Percentiles rank a stretch among this genome's conserved stretches.
Conservation (phyloP, 2,113 vertebrate species). For the Piaya cayana region DNA sequence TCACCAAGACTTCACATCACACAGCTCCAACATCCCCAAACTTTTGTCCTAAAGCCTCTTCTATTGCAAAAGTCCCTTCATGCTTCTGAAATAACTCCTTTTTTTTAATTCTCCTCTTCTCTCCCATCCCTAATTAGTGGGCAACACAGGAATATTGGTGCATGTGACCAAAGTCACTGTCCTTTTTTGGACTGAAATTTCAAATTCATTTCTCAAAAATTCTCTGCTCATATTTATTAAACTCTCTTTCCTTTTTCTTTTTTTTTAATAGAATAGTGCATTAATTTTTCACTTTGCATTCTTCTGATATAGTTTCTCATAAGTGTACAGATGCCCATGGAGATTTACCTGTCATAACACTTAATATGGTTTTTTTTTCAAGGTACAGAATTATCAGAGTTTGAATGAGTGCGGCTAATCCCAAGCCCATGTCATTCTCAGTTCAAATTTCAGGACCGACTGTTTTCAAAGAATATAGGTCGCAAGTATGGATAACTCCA, state of each 20-base stretch:
- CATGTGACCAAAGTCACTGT: neutral
- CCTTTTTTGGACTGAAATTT: neutral
- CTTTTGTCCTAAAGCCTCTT: neutral
- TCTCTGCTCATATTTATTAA: neutral
- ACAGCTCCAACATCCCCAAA: neutral
- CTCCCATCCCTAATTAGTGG: accelerated
- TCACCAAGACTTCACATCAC: neutral
- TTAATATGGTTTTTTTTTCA: neutral
- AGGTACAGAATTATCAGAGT: neutral
- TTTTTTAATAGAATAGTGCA: neutral
- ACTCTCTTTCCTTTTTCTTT: neutral
- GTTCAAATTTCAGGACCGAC: neutral
- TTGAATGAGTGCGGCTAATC: neutral
- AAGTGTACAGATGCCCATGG: neutral
- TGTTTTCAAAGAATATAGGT: neutral
- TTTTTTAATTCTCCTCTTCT: neutral
- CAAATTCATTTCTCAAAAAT: neutral
- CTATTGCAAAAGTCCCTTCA: neutral
- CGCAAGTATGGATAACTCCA: neutral
- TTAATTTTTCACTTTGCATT: neutral
- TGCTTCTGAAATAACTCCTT: neutral
- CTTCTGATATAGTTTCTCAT: neutral
- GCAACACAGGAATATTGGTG: neutral
- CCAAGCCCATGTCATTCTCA: neutral
- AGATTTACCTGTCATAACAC: neutral